A percentile compares a stretch with the other conserved stretches of the same genome.
Evolutionary conservation across 1,140 invertebrate species (phyloP).

Genomic region (Adoxophyes honmai): DNA sequence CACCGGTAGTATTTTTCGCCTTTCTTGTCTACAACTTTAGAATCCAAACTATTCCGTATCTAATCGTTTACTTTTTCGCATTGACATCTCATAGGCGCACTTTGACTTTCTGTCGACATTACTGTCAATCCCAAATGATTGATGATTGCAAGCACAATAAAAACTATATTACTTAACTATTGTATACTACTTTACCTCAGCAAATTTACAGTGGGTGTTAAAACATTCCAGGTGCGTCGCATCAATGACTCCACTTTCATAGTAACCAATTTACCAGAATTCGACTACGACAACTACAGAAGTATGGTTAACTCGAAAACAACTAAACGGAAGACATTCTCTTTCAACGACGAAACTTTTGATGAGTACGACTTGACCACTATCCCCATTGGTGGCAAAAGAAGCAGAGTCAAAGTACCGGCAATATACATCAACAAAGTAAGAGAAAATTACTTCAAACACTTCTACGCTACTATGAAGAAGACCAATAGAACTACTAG

Average conservation of each 20-base stretch:
- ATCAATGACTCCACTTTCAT: slow-evolving; percentile 53
- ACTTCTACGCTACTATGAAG: slow-evolving; percentile 30
- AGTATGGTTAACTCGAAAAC: slow-evolving; percentile 18
- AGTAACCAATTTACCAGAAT: slow-evolving; percentile 46
- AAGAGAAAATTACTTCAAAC: slow-evolving; percentile 53
- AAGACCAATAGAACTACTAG: slow-evolving; percentile 15
- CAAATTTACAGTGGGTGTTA: slow-evolving; percentile 33
- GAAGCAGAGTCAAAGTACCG: slow-evolving; percentile 31
- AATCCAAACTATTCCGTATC: too few relatives aligned
- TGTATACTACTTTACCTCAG: slow-evolving; percentile 33
- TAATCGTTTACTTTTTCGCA: too few relatives aligned
- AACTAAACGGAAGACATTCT: slow-evolving; percentile 15
- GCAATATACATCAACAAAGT: slow-evolving; percentile 41
- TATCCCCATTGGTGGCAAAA: slow-evolving; percentile 33
- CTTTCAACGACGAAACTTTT: slow-evolving; percentile 28
- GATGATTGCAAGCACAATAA: slow-evolving; percentile 22
- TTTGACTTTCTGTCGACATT: too few relatives aligned
- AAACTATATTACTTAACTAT: slow-evolving; percentile 34
- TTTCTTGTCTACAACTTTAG: too few relatives aligned
- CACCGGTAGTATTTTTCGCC: too few relatives aligned
- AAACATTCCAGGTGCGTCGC: slow-evolving; percentile 55
- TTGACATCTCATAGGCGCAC: too few relatives aligned
- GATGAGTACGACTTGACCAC: slow-evolving; percentile 20
- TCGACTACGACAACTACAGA: slow-evolving; percentile 27
- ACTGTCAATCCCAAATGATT: slow-evolving; percentile 35